phyloP scores from a whole-genome alignment of 2,113 vertebrate genomes.

The Dryoscopus gambensis region DNA sequence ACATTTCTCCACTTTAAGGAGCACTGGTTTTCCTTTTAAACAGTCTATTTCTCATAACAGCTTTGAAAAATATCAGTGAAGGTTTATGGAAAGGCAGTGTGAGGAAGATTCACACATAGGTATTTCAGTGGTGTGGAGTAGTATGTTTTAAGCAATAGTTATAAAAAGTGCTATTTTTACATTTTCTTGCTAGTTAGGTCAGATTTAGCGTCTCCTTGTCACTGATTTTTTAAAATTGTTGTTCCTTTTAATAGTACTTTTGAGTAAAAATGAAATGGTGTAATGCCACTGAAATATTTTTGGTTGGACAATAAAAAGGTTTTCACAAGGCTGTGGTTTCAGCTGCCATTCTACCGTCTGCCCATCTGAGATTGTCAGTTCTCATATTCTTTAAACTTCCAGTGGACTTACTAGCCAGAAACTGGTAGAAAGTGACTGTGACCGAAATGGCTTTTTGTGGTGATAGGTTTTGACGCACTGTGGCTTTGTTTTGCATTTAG shows the following conservation, averaged over 20 bases:
- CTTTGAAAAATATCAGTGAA: not conserved
- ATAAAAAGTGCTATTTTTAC: not conserved
- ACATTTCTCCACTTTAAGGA: not conserved
- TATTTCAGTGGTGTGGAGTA: not conserved
- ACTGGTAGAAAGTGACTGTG: not conserved
- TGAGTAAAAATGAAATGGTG: not conserved
- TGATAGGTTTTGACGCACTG: not conserved
- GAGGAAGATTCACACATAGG: not conserved
- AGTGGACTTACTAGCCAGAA: not conserved
- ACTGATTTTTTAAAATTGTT: not conserved
- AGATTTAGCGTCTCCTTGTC: not conserved
- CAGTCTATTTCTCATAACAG: not conserved
- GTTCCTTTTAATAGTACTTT: not conserved
- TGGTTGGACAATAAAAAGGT: not conserved
- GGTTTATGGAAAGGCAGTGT: not conserved
- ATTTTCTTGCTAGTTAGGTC: not conserved
- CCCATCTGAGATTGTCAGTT: not conserved
- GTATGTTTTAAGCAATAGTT: not conserved
- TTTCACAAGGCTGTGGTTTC: not conserved
- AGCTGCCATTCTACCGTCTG: rapidly evolving
- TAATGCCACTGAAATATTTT: not conserved
- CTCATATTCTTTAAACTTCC: not conserved
- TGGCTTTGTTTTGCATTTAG: not conserved
- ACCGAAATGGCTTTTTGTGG: not conserved
- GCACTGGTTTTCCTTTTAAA: not conserved